A percentile compares a stretch with the other conserved stretches of the same genome.
Evolutionary conservation across 2,113 vertebrate genomes (phyloP).

Genomic region (Origma solitaria): DNA sequence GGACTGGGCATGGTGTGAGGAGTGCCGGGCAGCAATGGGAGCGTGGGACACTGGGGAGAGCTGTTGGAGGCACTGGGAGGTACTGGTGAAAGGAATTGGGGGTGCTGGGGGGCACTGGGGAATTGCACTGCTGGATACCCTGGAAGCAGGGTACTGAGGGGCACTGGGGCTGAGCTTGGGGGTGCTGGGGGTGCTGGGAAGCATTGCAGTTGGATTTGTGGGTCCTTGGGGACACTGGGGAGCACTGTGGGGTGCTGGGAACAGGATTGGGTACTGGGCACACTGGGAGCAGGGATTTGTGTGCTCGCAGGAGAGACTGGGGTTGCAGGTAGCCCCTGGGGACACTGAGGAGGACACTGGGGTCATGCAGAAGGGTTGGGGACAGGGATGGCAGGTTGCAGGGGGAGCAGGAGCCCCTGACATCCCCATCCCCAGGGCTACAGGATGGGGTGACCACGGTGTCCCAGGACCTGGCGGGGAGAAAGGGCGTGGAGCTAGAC

Average conservation of each 20-base stretch:
- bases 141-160: too few relatives aligned
- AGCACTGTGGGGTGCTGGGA: too few relatives aligned
- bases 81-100: too few relatives aligned
- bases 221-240: background rate
- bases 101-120: too few relatives aligned
- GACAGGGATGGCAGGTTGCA: background rate
- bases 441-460: background rate
- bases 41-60: accelerated
- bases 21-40: background rate
- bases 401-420: background rate
- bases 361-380: background rate
- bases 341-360: background rate
- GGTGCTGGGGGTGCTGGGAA: background rate
- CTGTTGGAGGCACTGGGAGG: background rate
- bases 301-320: background rate
- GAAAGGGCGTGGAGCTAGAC: background rate
- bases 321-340: background rate
- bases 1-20: background rate
- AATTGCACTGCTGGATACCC: too few relatives aligned
- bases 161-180: background rate
- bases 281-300: too few relatives aligned
- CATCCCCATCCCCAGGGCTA: background rate
- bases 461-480: background rate
- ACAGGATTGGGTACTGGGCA: background rate
- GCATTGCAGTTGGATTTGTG: background rate